Evolutionary conservation across 2,113 vertebrate genomes (phyloP).

Genomic region (Leucosticte australis): DNA sequence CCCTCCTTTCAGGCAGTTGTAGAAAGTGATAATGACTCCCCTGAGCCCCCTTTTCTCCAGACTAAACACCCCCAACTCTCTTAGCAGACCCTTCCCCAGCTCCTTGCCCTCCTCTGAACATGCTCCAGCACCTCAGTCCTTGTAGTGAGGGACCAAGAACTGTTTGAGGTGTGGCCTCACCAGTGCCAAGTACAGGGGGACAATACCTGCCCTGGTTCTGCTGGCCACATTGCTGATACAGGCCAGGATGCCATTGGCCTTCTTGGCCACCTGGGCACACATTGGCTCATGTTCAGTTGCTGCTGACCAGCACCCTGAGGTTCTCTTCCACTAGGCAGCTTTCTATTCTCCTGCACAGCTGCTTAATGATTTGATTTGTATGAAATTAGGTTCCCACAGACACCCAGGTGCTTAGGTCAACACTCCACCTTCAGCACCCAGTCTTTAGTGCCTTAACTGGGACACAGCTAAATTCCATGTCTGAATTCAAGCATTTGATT

Average conservation of each 20-base stretch:
- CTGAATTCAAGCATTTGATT: neutral
- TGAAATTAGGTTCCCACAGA: neutral
- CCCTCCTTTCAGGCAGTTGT: neutral
- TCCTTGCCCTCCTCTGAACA: neutral
- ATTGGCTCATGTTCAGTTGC: neutral
- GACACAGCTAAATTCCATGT: neutral
- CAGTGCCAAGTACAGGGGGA: fast-evolving
- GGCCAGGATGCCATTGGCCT: neutral
- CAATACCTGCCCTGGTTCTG: neutral
- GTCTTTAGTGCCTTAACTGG: neutral
- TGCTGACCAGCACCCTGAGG: neutral
- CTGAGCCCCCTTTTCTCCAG: neutral
- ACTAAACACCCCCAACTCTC: neutral
- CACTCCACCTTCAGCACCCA: neutral
- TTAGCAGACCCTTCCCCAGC: neutral
- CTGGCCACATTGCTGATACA: neutral
- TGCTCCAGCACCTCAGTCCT: neutral
- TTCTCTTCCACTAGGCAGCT: neutral
- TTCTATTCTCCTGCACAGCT: neutral
- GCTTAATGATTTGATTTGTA: neutral
- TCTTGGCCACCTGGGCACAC: neutral
- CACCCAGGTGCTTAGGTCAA: neutral
- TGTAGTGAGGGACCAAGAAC: neutral
- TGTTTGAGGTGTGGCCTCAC: fast-evolving
- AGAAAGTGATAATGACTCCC: neutral